A percentile compares a stretch with the other conserved stretches of the same genome.
phyloP scores from a whole-genome alignment of 2,113 vertebrate species.

The Opisthocomus hoazin region DNA sequence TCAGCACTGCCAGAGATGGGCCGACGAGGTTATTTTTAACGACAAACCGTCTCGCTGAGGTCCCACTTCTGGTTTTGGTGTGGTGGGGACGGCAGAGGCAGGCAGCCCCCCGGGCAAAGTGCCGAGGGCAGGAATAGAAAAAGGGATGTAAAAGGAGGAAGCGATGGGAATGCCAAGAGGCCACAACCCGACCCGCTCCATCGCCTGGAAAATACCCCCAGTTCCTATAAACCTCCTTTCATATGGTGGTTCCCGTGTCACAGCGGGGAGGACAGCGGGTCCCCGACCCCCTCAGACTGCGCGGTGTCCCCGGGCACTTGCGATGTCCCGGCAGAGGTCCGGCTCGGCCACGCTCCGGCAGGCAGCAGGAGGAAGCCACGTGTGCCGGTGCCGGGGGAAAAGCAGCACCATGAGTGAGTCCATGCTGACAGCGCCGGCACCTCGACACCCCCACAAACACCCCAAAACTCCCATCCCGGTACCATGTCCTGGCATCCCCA shows the following conservation, averaged over 20 bases:
- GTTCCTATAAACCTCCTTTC: neutral
- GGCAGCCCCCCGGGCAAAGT: neutral
- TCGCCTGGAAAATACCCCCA: neutral
- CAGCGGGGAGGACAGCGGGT: neutral
- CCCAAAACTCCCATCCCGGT: neutral
- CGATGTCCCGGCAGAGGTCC: accelerated
- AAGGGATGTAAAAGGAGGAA: slow-evolving; percentile 50
- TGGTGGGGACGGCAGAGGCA: neutral
- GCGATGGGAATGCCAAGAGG: neutral
- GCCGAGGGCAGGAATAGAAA: slow-evolving; percentile 10
- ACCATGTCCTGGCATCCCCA: neutral
- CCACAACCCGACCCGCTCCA: neutral
- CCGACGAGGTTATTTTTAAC: neutral
- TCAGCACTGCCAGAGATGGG: accelerated
- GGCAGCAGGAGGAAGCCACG: neutral
- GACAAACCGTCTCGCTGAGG: neutral
- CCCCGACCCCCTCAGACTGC: neutral
- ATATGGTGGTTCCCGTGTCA: neutral
- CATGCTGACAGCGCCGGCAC: accelerated
- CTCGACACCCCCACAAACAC: neutral
- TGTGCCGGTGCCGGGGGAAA: neutral
- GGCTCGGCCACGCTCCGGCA: accelerated
- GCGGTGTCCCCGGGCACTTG: neutral
- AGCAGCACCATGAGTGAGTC: accelerated
- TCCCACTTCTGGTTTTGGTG: slow-evolving; percentile 30